These are phyloP conservation scores for Camelus dromedarius DNA, from an alignment of 2,113 vertebrate genomes.

Conservation along the genomic window DNA sequence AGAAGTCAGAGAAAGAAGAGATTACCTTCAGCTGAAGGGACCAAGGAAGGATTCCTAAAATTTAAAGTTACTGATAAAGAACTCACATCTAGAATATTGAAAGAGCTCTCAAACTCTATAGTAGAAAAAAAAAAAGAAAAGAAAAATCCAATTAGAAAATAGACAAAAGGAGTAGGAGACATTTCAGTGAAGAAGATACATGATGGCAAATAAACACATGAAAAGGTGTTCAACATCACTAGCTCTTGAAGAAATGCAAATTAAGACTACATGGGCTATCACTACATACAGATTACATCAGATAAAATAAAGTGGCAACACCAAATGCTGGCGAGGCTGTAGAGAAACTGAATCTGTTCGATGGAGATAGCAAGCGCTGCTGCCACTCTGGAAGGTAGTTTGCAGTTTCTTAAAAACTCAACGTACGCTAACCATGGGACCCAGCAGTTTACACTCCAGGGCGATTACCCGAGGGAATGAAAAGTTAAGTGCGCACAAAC, in stretches of 20 bases:
- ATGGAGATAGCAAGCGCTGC: neutral
- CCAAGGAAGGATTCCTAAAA: neutral
- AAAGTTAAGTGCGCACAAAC: neutral
- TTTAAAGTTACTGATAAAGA: neutral
- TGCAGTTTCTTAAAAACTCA: conserved; percentile 7
- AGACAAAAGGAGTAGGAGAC: neutral
- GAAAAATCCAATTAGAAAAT: neutral
- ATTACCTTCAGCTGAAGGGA: neutral
- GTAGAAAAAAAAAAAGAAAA: neutral
- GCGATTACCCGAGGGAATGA: neutral
- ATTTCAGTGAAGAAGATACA: neutral
- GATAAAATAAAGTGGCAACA: neutral
- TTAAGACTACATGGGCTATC: neutral
- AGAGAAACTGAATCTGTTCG: neutral
- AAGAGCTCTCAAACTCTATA: neutral
- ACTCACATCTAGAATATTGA: neutral
- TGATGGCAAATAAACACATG: neutral
- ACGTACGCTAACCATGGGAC: neutral
- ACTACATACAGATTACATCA: neutral
- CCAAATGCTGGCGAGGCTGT: neutral
- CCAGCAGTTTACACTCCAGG: neutral
- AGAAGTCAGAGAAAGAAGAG: neutral
- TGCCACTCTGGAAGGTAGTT: neutral
- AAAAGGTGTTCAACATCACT: neutral
- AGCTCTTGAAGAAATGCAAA: neutral